A percentile compares a stretch with the other conserved stretches of the same genome.
These are phyloP conservation scores for Acronicta alni DNA, from an alignment of 2,888 invertebrate genomes.

Conservation along the genomic window DNA sequence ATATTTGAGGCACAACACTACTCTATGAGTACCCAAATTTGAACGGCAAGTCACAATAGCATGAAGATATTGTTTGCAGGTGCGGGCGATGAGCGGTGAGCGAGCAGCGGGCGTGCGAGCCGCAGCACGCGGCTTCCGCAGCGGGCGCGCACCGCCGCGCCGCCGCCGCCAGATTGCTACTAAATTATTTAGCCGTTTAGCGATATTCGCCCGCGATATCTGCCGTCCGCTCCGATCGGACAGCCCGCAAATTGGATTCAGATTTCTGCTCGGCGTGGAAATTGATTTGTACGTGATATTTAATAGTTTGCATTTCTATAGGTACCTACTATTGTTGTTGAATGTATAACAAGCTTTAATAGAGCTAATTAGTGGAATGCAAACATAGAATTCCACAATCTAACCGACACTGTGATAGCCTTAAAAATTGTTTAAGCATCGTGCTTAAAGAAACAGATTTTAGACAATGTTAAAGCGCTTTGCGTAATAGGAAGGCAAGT, in stretches of 20 bases:
- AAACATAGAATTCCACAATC: constrained; percentile 16
- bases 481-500: constrained; percentile 63
- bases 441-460: constrained; percentile 19
- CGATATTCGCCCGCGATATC: constrained; percentile 86
- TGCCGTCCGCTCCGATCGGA: constrained; percentile 82
- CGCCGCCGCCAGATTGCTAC: constrained; percentile 79
- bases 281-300: constrained; percentile 88
- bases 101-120: constrained; percentile 49
- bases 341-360: constrained; percentile 45
- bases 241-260: constrained; percentile 89
- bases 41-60: constrained; percentile 25
- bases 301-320: constrained; percentile 72
- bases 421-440: background rate
- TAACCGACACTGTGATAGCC: background rate
- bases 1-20: background rate
- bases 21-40: constrained; percentile 19
- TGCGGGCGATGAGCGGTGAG: constrained; percentile 28
- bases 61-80: constrained; percentile 38
- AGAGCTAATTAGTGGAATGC: constrained; percentile 46
- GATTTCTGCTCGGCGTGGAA: constrained; percentile 84
- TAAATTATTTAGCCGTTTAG: constrained; percentile 89
- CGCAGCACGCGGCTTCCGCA: constrained; percentile 66
- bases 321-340: constrained; percentile 40
- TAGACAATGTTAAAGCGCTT: constrained; percentile 32
- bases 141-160: constrained; percentile 57